Percentiles rank a stretch among this genome's conserved stretches.
Conservation (phyloP, 53 echinoderm and acorn worm species). For the Henricia sp. region DNA sequence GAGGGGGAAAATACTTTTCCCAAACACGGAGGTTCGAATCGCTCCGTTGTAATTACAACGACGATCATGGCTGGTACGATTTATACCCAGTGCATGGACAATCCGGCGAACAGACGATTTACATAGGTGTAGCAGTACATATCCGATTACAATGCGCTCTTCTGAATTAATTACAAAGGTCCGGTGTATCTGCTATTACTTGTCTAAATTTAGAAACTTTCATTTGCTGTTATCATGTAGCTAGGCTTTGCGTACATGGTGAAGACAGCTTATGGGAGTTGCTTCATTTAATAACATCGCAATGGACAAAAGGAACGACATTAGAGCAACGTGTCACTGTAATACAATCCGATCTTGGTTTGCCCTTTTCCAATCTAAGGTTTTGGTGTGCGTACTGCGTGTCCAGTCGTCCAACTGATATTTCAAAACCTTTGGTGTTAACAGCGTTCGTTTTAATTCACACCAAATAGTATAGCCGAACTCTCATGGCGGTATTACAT, state of each 20-base stretch:
- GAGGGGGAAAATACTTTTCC: neutral
- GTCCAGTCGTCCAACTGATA: neutral
- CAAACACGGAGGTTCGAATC: too few species aligned
- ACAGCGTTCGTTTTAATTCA: neutral
- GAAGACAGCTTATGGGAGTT: too few species aligned
- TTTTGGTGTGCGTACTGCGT: too few species aligned
- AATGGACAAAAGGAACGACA: neutral
- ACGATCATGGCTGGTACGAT: neutral
- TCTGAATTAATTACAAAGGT: conserved; percentile 46
- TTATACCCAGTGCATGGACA: conserved; percentile 31
- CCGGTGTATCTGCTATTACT: too few species aligned
- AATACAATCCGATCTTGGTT: neutral
- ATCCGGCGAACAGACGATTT: conserved; percentile 33
- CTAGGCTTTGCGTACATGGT: too few species aligned
- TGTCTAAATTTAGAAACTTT: conserved; percentile 38
- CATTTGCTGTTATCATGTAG: too few species aligned
- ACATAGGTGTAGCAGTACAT: neutral
- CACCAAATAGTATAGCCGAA: neutral
- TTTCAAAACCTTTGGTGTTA: neutral
- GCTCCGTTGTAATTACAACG: conserved; percentile 7
- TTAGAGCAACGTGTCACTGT: neutral
- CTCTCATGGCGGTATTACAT: neutral
- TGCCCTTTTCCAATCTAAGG: too few species aligned
- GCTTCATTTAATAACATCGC: too few species aligned
- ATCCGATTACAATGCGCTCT: conserved; percentile 51